phyloP scores from a whole-genome alignment of 2,797 vertebrate genomes.

The Bradypodion pumilum region DNA sequence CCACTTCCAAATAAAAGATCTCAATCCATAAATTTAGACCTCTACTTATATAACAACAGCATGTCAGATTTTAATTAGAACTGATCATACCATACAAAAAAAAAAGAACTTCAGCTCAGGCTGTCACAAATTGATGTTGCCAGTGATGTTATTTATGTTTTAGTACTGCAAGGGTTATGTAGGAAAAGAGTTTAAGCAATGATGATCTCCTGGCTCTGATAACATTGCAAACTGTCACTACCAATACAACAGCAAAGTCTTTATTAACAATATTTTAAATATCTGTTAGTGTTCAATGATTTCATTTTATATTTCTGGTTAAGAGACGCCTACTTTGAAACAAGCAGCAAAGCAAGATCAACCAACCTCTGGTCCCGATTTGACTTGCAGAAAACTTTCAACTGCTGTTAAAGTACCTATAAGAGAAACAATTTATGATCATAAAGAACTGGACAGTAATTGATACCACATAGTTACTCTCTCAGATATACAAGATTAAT shows the following conservation, averaged over 20 bases:
- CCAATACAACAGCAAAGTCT: neutral
- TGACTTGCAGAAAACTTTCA: slow-evolving; percentile 89
- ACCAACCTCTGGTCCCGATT: slow-evolving; percentile 87
- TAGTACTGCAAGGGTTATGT: neutral
- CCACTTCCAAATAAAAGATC: too few relatives aligned
- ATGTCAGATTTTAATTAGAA: neutral
- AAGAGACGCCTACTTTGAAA: neutral
- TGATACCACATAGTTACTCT: neutral
- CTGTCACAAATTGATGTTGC: neutral
- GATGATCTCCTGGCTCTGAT: neutral
- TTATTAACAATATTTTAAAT: neutral
- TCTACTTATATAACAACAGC: neutral
- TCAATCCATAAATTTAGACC: too few relatives aligned
- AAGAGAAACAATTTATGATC: slow-evolving; percentile 24
- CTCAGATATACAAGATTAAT: neutral
- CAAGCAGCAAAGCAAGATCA: slow-evolving; percentile 1
- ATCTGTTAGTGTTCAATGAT: neutral
- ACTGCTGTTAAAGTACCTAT: slow-evolving; percentile 90
- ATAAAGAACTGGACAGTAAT: neutral
- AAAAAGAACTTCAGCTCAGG: neutral
- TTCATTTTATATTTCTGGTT: neutral
- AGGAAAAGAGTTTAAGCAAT: neutral
- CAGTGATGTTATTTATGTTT: neutral
- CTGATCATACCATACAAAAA: neutral
- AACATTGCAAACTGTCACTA: neutral